Evolutionary conservation across 35 echinoderm and acorn worm genomes (phyloP).

Genomic region (Eucidaris tribuloides): DNA sequence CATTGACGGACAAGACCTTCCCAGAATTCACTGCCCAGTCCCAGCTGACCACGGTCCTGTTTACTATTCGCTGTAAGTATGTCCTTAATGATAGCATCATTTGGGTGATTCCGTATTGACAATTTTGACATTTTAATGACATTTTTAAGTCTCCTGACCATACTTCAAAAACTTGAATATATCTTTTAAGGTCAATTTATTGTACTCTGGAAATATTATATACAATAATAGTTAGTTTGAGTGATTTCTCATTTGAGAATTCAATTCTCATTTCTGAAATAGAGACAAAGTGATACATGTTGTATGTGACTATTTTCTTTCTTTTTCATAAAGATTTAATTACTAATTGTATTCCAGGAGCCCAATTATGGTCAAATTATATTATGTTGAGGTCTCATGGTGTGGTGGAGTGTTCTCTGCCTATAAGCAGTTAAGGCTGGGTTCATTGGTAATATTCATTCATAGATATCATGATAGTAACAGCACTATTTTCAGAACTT

Average conservation of each 20-base stretch:
- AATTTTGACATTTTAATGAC: too few species aligned
- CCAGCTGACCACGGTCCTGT: constrained; percentile 43
- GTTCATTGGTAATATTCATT: too few species aligned
- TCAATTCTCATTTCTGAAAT: background rate
- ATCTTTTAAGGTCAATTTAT: too few species aligned
- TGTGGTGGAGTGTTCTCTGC: too few species aligned
- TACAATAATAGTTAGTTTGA: background rate
- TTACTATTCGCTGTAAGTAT: constrained; percentile 76
- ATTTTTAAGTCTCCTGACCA: too few species aligned
- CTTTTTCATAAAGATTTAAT: background rate
- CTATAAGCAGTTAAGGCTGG: too few species aligned
- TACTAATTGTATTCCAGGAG: background rate
- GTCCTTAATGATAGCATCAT: background rate
- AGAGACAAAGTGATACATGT: background rate
- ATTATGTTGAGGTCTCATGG: too few species aligned
- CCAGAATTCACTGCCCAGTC: constrained; percentile 29
- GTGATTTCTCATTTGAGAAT: background rate
- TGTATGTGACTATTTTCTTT: background rate
- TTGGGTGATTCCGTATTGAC: background rate
- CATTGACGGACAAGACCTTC: constrained; percentile 80
- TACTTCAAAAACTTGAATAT: too few species aligned
- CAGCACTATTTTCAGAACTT: too few species aligned
- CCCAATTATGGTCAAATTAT: too few species aligned
- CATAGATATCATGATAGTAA: too few species aligned
- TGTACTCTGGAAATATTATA: background rate